phyloP scores from a whole-genome alignment of 53 echinoderm and acorn worm species.

The Astropecten irregularis region DNA sequence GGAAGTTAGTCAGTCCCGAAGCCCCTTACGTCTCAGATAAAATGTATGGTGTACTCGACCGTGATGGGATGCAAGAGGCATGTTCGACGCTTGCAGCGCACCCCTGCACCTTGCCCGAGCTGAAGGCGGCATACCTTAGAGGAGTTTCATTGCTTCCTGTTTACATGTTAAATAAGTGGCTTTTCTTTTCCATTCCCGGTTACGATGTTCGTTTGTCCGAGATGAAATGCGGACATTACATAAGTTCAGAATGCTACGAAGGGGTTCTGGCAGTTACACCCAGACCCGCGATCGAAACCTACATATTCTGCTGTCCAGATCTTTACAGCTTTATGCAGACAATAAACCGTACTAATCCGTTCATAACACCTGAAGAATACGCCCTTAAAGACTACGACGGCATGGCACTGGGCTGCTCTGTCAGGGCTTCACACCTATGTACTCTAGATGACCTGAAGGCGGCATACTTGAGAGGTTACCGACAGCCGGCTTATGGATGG shows the following conservation, averaged over 20 bases:
- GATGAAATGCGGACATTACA: not conserved
- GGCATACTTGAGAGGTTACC: slow-evolving; percentile 25
- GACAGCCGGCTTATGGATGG: not conserved
- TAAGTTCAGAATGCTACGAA: not conserved
- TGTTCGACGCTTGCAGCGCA: slow-evolving; percentile 4
- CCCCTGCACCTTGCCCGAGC: not conserved
- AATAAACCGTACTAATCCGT: not conserved
- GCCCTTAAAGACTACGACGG: not conserved
- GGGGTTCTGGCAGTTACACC: slow-evolving; percentile 18
- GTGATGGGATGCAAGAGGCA: not conserved
- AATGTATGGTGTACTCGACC: not conserved
- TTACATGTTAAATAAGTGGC: not conserved
- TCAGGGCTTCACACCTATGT: slow-evolving; percentile 12
- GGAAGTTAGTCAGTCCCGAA: not conserved
- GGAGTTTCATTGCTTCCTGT: too few species aligned
- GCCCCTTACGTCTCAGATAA: not conserved
- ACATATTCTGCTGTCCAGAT: slow-evolving; percentile 2
- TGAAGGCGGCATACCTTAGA: slow-evolving; percentile 5
- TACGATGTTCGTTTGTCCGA: not conserved
- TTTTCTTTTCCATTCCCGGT: not conserved
- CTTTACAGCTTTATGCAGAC: not conserved
- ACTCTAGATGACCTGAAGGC: slow-evolving; percentile 35
- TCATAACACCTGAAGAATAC: not conserved
- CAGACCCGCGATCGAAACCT: not conserved
- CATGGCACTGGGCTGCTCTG: not conserved